Base-by-base conservation (phyloP, 2,888 invertebrate genomes). In the Autographa pulchrina region DNA sequence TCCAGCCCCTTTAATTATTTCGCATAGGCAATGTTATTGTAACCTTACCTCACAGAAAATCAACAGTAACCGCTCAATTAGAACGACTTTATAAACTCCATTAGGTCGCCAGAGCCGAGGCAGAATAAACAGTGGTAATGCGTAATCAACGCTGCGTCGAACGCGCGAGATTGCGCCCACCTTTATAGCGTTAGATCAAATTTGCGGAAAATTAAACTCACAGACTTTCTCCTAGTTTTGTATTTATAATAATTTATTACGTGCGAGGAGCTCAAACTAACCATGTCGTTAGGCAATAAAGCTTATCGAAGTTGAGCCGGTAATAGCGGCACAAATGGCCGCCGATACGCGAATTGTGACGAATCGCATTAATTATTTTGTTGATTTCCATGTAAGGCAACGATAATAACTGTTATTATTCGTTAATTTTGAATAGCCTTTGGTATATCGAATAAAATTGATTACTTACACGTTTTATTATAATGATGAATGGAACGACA, bases 161-260 rank as follows among this genome's bases (percentile, higher is more conserved):
- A 62, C 75, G 63, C 74, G 77, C 81, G 77, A 83, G 82, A 81
- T 78, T 77, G 72, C 71, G 68, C 76, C 77, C 71, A 85, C 86
- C 84, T 93, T 95, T 93, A 94, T 90, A 86, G 92, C 89, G 88
- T 87, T 87, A 89, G 89, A 92, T 94, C 91, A 94, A 94, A 95
- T 93, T 94, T 95, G 94, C 95, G 95, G 92, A 94, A 95, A 96
- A 96, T 95, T 95, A 92, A 91, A 93, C 91, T 89, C 85, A 87
- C 87, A 87, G 89, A 88, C 89, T 92, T 91, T 92, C 88, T 87
- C 85, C 86, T 86, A 88, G 86, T 90, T 89, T 90, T 89, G 90
- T 92, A 92, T 92, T 92, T 93, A 94, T 92, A 92, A 93, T 93
- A 94, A 94, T 94, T 94, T 93, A 93, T 92, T 91, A 93, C 89